These are phyloP conservation scores for Wiebesia pumilae DNA, from an alignment of 1,140 invertebrate species.

Conservation along the genomic window DNA sequence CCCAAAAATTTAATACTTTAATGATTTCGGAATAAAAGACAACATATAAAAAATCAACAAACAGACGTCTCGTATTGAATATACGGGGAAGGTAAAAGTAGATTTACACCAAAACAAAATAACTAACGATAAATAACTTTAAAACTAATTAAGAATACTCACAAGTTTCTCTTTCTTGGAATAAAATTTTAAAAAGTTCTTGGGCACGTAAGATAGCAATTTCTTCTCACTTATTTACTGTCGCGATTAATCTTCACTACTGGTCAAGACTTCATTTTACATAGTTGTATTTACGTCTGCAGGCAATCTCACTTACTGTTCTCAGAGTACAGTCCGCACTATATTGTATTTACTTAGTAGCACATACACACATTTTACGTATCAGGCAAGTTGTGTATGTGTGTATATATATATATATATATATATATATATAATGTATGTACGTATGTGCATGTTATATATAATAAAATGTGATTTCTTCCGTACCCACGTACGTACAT, in stretches of 20 bases:
- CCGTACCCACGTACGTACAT: not conserved
- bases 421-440: not conserved
- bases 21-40: not conserved
- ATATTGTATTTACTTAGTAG: conserved; percentile 8
- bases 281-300: not conserved
- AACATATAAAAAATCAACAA: not conserved
- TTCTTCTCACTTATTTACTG: not conserved
- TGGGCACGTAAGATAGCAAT: not conserved
- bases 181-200: not conserved
- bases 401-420: too few relatives aligned
- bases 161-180: not conserved
- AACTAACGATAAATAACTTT: not conserved
- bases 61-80: not conserved
- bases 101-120: not conserved
- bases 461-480: conserved; percentile 1
- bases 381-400: too few relatives aligned
- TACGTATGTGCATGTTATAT: not conserved
- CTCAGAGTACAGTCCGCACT: not conserved
- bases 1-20: not conserved
- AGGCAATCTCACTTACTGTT: not conserved
- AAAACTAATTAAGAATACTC: not conserved
- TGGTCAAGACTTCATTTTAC: not conserved
- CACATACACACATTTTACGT: not conserved
- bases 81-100: not conserved
- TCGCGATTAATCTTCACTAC: not conserved